phyloP scores from a whole-genome alignment of 1,140 invertebrate genomes.

The Lethocerus indicus region DNA sequence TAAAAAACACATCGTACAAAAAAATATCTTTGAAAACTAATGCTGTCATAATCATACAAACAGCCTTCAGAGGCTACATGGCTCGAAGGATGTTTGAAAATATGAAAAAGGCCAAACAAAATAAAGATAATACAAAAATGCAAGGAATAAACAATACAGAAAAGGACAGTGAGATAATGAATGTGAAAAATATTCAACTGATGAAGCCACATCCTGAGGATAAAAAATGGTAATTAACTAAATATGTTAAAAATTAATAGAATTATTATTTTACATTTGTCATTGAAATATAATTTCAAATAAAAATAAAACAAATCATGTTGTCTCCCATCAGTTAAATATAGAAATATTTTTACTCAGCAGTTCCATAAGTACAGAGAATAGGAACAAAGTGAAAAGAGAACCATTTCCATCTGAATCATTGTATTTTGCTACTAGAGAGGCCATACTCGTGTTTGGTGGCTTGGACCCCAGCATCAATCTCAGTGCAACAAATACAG shows the following conservation, averaged over 20 bases:
- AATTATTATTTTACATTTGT: no score
- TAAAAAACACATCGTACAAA: neutral
- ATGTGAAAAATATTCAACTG: neutral
- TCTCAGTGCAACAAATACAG: slow-evolving; percentile 26
- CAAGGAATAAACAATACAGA: neutral
- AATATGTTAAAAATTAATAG: no score
- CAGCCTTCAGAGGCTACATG: neutral
- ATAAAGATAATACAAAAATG: neutral
- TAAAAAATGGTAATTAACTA: no score
- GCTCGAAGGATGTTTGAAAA: neutral
- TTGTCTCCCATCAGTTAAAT: neutral
- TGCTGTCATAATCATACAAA: neutral
- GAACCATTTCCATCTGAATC: neutral
- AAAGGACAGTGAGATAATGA: neutral
- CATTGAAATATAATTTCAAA: neutral
- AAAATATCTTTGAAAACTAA: neutral
- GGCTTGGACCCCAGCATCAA: slow-evolving; percentile 35
- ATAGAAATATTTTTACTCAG: neutral
- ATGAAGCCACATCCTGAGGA: neutral
- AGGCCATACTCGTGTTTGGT: slow-evolving; percentile 37
- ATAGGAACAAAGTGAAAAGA: neutral
- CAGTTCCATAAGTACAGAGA: neutral
- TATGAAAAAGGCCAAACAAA: neutral
- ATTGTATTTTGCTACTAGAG: slow-evolving; percentile 14
- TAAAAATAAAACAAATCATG: neutral